phyloP scores from a whole-genome alignment of 2,888 invertebrate genomes.

The Choreutis nemorana region DNA sequence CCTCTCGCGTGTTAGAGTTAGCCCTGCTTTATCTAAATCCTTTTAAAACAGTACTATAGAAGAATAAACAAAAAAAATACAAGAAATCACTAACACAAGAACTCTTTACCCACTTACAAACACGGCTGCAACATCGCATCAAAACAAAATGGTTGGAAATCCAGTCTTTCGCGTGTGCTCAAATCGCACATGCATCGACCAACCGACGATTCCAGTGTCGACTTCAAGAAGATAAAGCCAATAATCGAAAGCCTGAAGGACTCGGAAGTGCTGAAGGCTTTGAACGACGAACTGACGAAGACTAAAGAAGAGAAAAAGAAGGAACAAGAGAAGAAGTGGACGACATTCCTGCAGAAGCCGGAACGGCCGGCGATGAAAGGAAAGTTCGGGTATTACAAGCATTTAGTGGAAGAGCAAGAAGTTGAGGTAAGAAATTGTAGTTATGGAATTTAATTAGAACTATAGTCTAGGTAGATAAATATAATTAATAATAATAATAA shows the following conservation, averaged over 20 bases:
- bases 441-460: too few relatives aligned
- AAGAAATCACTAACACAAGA: slow-evolving; percentile 8
- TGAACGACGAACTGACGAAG: slow-evolving; percentile 65
- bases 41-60: too few relatives aligned
- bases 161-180: slow-evolving; percentile 39
- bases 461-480: too few relatives aligned
- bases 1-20: too few relatives aligned
- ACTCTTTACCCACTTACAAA: neutral
- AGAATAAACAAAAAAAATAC: too few relatives aligned
- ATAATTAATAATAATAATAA: too few relatives aligned
- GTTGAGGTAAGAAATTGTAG: slow-evolving; percentile 21
- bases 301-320: slow-evolving; percentile 56
- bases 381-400: slow-evolving; percentile 31
- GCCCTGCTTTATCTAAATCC: too few relatives aligned
- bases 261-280: slow-evolving; percentile 72
- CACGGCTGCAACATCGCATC: too few relatives aligned
- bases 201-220: slow-evolving; percentile 63
- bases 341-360: slow-evolving; percentile 80
- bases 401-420: slow-evolving; percentile 20
- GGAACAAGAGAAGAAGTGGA: slow-evolving; percentile 70
- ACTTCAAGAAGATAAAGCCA: slow-evolving; percentile 73
- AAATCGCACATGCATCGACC: slow-evolving; percentile 46
- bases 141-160: slow-evolving; percentile 25
- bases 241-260: slow-evolving; percentile 69
- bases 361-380: slow-evolving; percentile 69